These are phyloP conservation scores for Lagocephalus sceleratus DNA, from an alignment of 2,797 vertebrate species.

Conservation along the genomic window DNA sequence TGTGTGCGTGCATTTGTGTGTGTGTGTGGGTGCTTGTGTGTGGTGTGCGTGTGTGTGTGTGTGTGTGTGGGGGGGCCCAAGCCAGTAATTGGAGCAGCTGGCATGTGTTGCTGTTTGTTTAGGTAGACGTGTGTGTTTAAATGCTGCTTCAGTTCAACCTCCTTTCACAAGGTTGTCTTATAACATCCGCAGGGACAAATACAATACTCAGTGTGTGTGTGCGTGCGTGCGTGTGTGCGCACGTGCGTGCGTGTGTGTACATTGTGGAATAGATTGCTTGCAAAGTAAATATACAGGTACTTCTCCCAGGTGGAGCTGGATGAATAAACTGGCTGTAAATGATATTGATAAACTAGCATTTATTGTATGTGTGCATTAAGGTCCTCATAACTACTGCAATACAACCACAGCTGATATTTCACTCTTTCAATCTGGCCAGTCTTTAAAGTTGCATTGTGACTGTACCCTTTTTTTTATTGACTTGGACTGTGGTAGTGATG, in stretches of 20 bases:
- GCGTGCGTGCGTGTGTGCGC: conserved; percentile 29
- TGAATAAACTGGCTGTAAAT: conserved; percentile 50
- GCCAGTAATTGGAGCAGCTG: too few relatives aligned
- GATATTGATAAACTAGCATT: conserved; percentile 32
- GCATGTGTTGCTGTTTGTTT: too few relatives aligned
- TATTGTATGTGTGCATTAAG: neutral
- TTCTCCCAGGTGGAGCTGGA: conserved; percentile 62
- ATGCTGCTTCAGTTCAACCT: too few relatives aligned
- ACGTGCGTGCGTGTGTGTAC: conserved; percentile 18
- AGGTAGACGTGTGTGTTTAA: too few relatives aligned
- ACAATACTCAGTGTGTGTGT: conserved; percentile 13
- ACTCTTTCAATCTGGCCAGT: too few relatives aligned
- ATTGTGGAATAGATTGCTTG: conserved; percentile 63
- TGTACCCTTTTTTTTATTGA: too few relatives aligned
- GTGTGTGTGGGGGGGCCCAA: too few relatives aligned
- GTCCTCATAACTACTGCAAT: neutral
- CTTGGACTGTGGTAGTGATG: too few relatives aligned
- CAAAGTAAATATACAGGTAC: conserved; percentile 66
- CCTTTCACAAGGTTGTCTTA: too few relatives aligned
- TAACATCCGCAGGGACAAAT: neutral
- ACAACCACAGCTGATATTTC: too few relatives aligned
- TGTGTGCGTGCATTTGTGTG: neutral
- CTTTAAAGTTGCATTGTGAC: too few relatives aligned
- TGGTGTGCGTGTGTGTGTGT: conserved; percentile 13
- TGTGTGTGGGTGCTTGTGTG: conserved; percentile 48